Base-by-base conservation (phyloP, 2,113 vertebrate genomes). In the Blennius ocellaris region DNA sequence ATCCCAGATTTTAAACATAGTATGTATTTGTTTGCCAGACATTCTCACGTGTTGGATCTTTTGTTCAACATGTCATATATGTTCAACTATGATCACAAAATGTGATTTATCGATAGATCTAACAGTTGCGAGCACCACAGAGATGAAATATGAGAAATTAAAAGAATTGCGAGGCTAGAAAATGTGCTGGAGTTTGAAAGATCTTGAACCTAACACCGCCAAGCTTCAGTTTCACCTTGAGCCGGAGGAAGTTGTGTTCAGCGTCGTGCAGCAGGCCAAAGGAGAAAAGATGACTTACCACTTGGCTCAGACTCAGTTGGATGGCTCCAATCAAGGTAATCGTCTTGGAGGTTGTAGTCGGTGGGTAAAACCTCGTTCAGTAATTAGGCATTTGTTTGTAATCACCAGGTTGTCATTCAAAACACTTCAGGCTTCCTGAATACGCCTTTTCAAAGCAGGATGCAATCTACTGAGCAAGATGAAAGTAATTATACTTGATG, bases 301-400 rank as follows among this genome's bases (percentile, higher is more conserved):
- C 63, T 65, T 53, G 55, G 9, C 8, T 0, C 7, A 40, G 40
- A 65, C 10, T 58, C 40, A 65, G 64, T 73, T 36, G 36, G 37
- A 49, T 73, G 39, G 7, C 41, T 82, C 14, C 53, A 80, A 78
- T 85, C 67, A 83, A 63, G 44, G 47, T 67, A 71, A 77, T 69
- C 2, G 5, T 50, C 12, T 30, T 60, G 54, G 43, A 63, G 72
- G 49, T 55, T 66, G 39, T 37, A 16, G 56, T 39, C 7, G 8
- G 53, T 45, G 47, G 58, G 44, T 30, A 41, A 41, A 45, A 80
- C 73, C 45, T n/a, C 8, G 15, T 45, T 30, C 8, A 38, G 44
- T 55, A 67, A 87, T 77, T 44, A 78, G 52, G 11, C 69, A 45
- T 64, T 83, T 81, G 55, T 61, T 49, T 53, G 41, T 50, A 57